Conservation (phyloP, 2,888 invertebrate species). For the Hypomecis atomaria region DNA sequence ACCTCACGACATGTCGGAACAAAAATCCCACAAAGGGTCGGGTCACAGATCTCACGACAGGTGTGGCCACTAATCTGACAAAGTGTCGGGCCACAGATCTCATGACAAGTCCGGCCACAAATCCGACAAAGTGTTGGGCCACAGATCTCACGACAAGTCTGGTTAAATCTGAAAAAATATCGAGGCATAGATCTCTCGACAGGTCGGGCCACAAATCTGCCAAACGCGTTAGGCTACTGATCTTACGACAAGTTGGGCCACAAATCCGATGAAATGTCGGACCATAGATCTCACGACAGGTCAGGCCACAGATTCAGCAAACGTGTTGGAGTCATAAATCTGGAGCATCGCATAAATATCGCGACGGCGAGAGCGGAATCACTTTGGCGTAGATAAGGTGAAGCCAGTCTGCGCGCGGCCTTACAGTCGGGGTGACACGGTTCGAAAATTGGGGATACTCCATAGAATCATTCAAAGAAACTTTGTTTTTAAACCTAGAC, state of each 20-base stretch:
- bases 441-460: constrained; percentile 32
- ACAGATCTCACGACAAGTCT: not conserved
- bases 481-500: too few species aligned
- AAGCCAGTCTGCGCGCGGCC: constrained; percentile 53
- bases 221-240: not conserved
- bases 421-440: constrained; percentile 42
- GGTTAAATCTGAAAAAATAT: not conserved
- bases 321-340: constrained; percentile 56
- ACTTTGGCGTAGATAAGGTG: constrained; percentile 69
- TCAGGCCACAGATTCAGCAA: constrained; percentile 35
- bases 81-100: too few species aligned
- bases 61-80: too few species aligned
- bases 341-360: constrained; percentile 60
- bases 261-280: constrained; percentile 17
- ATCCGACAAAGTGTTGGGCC: too few species aligned
- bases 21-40: too few species aligned
- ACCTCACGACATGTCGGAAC: too few species aligned
- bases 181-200: not conserved
- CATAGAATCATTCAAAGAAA: too few species aligned
- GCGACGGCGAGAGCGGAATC: constrained; percentile 59
- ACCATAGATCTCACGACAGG: constrained; percentile 23
- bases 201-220: not conserved
- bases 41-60: constrained; percentile 22
- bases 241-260: not conserved
- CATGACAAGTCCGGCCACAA: too few species aligned